Conservation (phyloP, 2,888 invertebrate species). For the Drosophila demipolita region DNA sequence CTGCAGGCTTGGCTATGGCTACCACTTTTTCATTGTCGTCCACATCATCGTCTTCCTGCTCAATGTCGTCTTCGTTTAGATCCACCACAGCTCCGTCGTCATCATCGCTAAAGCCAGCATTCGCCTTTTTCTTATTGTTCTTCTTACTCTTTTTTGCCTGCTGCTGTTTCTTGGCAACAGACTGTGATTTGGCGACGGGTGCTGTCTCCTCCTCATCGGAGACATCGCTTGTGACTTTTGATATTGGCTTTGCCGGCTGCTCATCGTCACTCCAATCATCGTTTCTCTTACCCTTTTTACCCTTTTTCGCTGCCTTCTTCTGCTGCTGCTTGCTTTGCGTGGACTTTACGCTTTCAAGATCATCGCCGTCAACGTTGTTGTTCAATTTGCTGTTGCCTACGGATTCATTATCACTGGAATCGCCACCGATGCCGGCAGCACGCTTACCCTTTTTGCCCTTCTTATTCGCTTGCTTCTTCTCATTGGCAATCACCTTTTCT, state of each 20-base stretch:
- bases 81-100: conserved; percentile 53
- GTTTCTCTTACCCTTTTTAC: conserved; percentile 86
- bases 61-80: conserved; percentile 42
- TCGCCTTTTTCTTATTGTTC: conserved; percentile 75
- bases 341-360: conserved; percentile 70
- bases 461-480: conserved; percentile 67
- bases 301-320: conserved; percentile 78
- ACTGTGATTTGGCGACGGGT: conserved; percentile 27
- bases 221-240: conserved; percentile 43
- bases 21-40: conserved; percentile 52
- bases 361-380: conserved; percentile 82
- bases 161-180: conserved; percentile 61
- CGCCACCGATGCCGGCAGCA: conserved; percentile 84
- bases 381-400: conserved; percentile 42
- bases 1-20: conserved; percentile 58
- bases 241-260: conserved; percentile 12
- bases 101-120: conserved; percentile 78
- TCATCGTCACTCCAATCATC: conserved; percentile 86
- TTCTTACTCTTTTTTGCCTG: conserved; percentile 75
- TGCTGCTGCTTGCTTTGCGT: conserved; percentile 62
- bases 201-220: conserved; percentile 37
- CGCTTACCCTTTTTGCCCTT: conserved; percentile 83
- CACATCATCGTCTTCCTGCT: conserved; percentile 3
- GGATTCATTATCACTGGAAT: conserved; percentile 86
- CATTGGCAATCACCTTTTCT: conserved; percentile 49